Evolutionary conservation across 2,113 vertebrate species (phyloP), one percentile per base, ranked within the genome.

Genomic region (Tragelaphus strepsiceros): DNA sequence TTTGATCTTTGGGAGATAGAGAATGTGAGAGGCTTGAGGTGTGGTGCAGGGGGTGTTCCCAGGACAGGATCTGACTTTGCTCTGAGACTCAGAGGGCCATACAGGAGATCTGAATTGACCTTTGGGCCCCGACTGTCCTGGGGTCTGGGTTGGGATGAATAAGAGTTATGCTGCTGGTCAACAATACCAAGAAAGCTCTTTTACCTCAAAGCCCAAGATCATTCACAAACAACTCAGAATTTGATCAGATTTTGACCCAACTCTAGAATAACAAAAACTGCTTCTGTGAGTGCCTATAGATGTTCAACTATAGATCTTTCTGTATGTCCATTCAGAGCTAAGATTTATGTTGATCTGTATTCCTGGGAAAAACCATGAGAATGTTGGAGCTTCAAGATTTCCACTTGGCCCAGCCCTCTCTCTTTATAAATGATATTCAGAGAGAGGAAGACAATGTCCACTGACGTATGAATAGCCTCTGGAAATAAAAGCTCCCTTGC

Each of bases 101-200:
- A 28, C 8, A 54, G 19, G 13, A 67, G 19, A 14, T n/a, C 49
- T 22, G 46, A 19, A 2, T 46, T 49, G 22, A 28, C 16, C 28
- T 7, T 24, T 7, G 7, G 51, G 9, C 12, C 12, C 0, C 1
- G 12, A 26, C 4, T 13, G 8, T 30, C 1, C 0, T 3, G 11
- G 32, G 21, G 5, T 13, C 39, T 10, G 8, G 3, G 2, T 30
- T 9, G 2, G 12, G 19, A 7, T 12, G 5, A 53, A 22, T 30
- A 7, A 1, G 10, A 15, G 14, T 28, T n/a, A 21, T 43, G 43
- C 35, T 12, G 6, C 2, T 2, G 39, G 5, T 46, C 17, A n/a
- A 58, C 2, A 24, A 14, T 10, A 59, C n/a, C 24, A 21, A 30
- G 19, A 56, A 71, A 51, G 3, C 19, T 19, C 12, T 11, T 32